phyloP scores from a whole-genome alignment of 2,888 invertebrate genomes.

The Cerastoderma edule region DNA sequence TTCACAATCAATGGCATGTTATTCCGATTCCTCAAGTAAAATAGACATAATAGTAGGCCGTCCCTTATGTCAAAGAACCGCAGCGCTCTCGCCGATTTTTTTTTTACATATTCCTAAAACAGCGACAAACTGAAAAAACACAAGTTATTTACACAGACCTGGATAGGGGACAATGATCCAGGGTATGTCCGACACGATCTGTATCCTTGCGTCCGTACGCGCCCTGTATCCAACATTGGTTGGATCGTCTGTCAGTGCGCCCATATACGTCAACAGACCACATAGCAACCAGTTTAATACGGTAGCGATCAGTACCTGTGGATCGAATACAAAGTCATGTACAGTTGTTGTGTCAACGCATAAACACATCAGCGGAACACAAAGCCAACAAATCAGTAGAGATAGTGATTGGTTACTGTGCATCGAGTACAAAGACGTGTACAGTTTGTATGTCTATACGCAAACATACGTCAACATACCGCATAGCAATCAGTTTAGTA shows the following conservation, averaged over 20 bases:
- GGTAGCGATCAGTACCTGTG: constrained; percentile 49
- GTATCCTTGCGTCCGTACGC: constrained; percentile 73
- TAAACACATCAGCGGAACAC: not conserved
- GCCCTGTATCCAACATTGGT: constrained; percentile 50
- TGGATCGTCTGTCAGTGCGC: constrained; percentile 31
- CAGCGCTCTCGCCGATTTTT: not conserved
- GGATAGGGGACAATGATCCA: constrained; percentile 86
- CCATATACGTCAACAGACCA: constrained; percentile 39
- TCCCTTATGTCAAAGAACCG: not conserved
- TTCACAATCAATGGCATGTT: not conserved
- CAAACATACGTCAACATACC: not conserved
- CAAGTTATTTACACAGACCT: constrained; percentile 38
- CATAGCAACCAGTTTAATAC: constrained; percentile 44
- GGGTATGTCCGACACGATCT: constrained; percentile 66
- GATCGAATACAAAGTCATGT: not conserved
- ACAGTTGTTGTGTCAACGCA: not conserved
- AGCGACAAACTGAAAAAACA: not conserved
- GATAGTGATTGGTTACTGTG: not conserved
- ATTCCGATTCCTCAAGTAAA: not conserved
- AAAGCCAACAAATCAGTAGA: not conserved
- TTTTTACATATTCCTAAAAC: not conserved
- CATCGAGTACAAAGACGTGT: not conserved
- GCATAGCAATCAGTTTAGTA: not conserved
- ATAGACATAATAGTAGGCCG: not conserved
- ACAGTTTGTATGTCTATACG: not conserved